A percentile compares a stretch with the other conserved stretches of the same genome.
Conservation (phyloP, 1,140 invertebrate species). For the Atta cephalotes region DNA sequence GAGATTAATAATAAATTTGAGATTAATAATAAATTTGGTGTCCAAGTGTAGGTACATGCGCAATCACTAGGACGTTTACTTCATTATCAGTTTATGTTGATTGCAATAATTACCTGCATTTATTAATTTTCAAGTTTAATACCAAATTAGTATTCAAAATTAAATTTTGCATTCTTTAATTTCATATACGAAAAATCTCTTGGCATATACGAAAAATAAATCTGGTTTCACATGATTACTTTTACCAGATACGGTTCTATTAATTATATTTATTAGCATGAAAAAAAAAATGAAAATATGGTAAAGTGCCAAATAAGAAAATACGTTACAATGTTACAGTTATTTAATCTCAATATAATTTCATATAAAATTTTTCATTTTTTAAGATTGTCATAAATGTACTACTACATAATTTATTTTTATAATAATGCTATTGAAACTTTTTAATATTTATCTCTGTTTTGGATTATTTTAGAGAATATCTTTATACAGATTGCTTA, state of each 20-base stretch:
- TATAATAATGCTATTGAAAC: conserved; percentile 27
- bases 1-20: too few relatives aligned
- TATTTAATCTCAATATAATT: conserved; percentile 29
- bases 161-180: conserved; percentile 20
- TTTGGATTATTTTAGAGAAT: neutral
- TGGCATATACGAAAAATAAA: conserved; percentile 15
- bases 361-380: conserved; percentile 37
- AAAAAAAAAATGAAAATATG: conserved; percentile 7
- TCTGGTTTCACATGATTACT: conserved; percentile 10
- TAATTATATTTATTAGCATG: conserved; percentile 43
- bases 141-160: neutral
- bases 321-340: conserved; percentile 9
- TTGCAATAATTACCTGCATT: conserved; percentile 21
- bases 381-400: conserved; percentile 19
- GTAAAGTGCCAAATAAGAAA: conserved; percentile 64
- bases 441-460: conserved; percentile 16
- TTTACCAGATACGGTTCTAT: neutral
- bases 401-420: conserved; percentile 54
- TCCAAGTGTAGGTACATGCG: too few relatives aligned
- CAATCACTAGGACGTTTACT: too few relatives aligned
- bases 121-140: conserved; percentile 51
- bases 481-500: conserved; percentile 1
- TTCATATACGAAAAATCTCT: neutral
- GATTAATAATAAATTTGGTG: too few relatives aligned
- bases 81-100: neutral